These are phyloP conservation scores for Stictonetta naevosa DNA, from an alignment of 2,113 vertebrate genomes.

Conservation along the genomic window DNA sequence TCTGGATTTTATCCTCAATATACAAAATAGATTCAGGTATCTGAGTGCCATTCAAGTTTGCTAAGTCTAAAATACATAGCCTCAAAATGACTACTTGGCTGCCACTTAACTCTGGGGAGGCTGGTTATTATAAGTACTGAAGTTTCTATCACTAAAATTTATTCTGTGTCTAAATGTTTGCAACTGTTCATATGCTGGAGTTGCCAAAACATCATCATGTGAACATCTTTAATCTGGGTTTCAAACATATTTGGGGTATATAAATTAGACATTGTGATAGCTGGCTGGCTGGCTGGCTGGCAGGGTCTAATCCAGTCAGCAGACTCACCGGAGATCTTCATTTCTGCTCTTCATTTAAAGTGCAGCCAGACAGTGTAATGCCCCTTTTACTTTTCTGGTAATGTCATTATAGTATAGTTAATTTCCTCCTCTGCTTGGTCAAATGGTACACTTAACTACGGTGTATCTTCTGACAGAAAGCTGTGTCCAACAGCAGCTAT, in stretches of 20 bases:
- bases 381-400: slow-evolving; percentile 32
- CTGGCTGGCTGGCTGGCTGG: slow-evolving; percentile 4
- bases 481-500: neutral
- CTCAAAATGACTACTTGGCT: neutral
- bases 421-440: slow-evolving; percentile 7
- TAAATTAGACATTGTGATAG: neutral
- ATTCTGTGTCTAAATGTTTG: neutral
- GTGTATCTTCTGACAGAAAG: neutral
- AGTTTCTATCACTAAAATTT: slow-evolving; percentile 16
- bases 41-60: neutral
- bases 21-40: neutral
- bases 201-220: slow-evolving; percentile 1
- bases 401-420: neutral
- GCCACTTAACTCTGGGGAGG: neutral
- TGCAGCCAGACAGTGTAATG: neutral
- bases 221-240: neutral
- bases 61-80: neutral
- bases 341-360: slow-evolving; percentile 40
- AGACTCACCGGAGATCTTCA: slow-evolving; percentile 31
- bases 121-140: neutral
- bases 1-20: neutral
- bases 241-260: slow-evolving; percentile 47
- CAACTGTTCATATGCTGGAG: neutral
- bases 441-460: neutral
- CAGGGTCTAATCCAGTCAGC: neutral